Base-by-base conservation (phyloP, 1,140 invertebrate species). In the Octopus sinensis region DNA sequence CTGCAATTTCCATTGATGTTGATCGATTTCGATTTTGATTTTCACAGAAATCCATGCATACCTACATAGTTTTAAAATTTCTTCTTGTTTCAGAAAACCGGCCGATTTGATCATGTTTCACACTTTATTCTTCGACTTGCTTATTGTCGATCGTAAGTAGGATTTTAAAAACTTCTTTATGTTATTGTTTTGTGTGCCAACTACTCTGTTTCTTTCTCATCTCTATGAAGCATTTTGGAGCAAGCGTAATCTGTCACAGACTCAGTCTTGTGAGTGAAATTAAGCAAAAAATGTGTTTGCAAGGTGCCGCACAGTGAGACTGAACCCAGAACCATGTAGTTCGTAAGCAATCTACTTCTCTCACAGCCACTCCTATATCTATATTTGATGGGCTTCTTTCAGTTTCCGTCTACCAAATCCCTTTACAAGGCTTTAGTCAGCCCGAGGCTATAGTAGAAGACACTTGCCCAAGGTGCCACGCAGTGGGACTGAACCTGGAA, bases 71-170 rank as follows among this genome's bases (percentile, higher is more conserved):
- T 17, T 13, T 73, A 43, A 43, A 43, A 43, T 43, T 43, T 73
- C 68, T 12, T 6, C 30, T 73, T 73, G 0, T 73, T 17, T 73
- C 68, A 73, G 68, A 73, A 13, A 81, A 86, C 91, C 30, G 93
- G 95, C 79, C 92, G 93, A 80, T 93, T 93, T 83, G 97, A 99
- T 92, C 94, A 96, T 87, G 93, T 98, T 77, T 97, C 97, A 1
- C 98, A 99, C 91, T 98, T 96, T 90, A 95, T 98, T 83, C 91
- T 99, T 4, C 92, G 97, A 82, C 90, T 99, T 62, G 96, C 96
- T 4, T 98, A 96, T 92, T 98, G 96, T 87, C 88, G 89, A 89
- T 90, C 89, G 91, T 91, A 89, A 88, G 88, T 87, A 80, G 7
- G 56, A 10, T 5, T n/a, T 81, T 68, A 62, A 9, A 9, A 78